Base-by-base conservation (phyloP, 2,888 invertebrate species). In the Apoda limacodes region DNA sequence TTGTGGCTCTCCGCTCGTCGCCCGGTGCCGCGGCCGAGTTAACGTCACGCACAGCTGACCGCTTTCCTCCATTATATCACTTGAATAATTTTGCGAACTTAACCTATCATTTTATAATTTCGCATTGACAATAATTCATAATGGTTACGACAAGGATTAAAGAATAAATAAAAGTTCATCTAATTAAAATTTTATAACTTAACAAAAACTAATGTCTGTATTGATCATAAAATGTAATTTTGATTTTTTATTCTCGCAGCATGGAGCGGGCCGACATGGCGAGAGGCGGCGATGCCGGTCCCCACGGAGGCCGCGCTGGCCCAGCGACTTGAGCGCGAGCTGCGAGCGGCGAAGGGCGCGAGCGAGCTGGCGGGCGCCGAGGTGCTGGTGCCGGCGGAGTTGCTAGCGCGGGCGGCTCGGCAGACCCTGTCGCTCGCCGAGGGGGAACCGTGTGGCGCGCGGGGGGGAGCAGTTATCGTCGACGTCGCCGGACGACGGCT, bases 361-460 rank as follows among this genome's bases (percentile, higher is more conserved):
- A 83, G 82, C 50, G 89, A 90, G 66, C 75, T 94, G 46, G 88
- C 90, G 34, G 88, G 91, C 56, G 93, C 91, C 12, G 93, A 94
- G 74, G 92, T 94, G 33, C 83, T 93, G 43, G 82, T 95, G 47
- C 95, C 95, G 20, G 88, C 89, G 30, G 91, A 92, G 63, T 85
- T 94, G 42, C 84, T 93, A 34, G 86, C 88, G 43, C 82, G 89
- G 44, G 89, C 94, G 39, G 88, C 94, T 25, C 82, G 87, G 42
- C 90, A 93, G 61, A 88, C 93, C 38, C 82, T 94, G 30, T 84
- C 86, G 32, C 88, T 92, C 82, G 92, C 95, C 1, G 93, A 93
- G 61, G 88, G 88, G 29, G 95, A 95, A 69, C 95, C 95, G 10
- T 95, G 93, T 72, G 95, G 95, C 28, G 85, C 94, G 27, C 82